phyloP scores from a whole-genome alignment of 2,797 vertebrate genomes.

The Myotis planiceps region DNA sequence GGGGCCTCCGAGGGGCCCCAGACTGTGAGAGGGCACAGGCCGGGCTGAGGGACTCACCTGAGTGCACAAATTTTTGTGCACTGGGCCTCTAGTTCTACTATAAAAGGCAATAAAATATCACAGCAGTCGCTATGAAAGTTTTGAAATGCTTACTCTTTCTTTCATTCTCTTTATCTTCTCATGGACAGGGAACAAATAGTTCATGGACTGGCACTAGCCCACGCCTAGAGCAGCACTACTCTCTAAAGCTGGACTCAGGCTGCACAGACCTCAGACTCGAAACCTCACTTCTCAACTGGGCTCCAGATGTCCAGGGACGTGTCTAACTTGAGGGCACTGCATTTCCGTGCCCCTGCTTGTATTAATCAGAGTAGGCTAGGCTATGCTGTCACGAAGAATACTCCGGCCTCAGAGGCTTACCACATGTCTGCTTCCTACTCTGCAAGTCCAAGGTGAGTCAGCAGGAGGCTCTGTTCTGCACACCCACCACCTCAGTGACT shows the following conservation, averaged over 20 bases:
- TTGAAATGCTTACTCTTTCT: neutral
- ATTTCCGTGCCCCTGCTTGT: neutral
- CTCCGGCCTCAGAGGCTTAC: neutral
- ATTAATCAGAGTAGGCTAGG: neutral
- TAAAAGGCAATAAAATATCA: neutral
- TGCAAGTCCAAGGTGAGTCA: neutral
- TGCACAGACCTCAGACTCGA: neutral
- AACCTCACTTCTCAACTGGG: neutral
- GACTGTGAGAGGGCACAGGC: too few species aligned
- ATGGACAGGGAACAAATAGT: neutral
- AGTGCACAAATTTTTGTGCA: too few species aligned
- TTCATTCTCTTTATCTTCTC: neutral
- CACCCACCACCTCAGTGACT: neutral
- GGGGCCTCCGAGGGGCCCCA: too few species aligned
- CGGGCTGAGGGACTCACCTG: too few species aligned
- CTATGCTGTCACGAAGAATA: neutral
- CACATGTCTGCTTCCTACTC: neutral
- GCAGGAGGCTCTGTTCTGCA: neutral
- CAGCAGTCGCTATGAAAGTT: neutral
- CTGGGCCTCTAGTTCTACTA: neutral
- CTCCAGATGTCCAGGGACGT: neutral
- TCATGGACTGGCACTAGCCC: neutral
- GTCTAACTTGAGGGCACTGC: neutral
- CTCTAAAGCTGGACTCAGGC: neutral
- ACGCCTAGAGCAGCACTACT: neutral